Evolutionary conservation across 1,140 invertebrate species (phyloP).

Genomic region (Centruroides vittatus): DNA sequence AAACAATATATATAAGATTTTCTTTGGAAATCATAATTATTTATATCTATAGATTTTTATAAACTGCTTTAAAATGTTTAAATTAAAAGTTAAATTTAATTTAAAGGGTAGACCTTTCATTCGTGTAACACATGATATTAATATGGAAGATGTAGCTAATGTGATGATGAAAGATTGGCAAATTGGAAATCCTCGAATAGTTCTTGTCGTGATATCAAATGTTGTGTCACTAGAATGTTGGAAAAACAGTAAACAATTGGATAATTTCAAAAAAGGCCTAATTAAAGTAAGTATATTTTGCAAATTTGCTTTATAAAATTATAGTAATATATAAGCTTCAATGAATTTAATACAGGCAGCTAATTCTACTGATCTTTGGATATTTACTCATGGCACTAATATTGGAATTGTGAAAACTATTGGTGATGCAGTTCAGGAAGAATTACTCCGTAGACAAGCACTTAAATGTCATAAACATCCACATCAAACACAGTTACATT

Average conservation of each 20-base stretch:
- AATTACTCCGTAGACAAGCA: constrained; percentile 18
- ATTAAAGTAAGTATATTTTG: constrained; percentile 12
- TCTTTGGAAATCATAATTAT: too few species aligned
- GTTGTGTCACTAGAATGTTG: constrained; percentile 5
- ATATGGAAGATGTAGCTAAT: constrained; percentile 16
- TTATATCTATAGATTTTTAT: too few species aligned
- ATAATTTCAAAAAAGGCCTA: constrained; percentile 18
- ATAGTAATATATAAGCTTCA: too few species aligned
- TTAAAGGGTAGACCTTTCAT: constrained; percentile 18
- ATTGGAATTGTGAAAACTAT: constrained; percentile 26
- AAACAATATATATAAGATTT: too few species aligned
- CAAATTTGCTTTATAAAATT: neutral
- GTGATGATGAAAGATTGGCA: constrained; percentile 14
- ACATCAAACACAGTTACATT: constrained; percentile 6
- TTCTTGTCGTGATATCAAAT: constrained; percentile 17
- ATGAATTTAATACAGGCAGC: constrained; percentile 15
- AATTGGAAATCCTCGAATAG: constrained; percentile 16
- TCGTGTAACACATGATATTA: constrained; percentile 15
- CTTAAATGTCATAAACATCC: constrained; percentile 17
- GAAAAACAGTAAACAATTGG: constrained; percentile 16
- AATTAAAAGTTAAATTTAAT: too few species aligned
- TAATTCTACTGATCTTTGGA: constrained; percentile 31
- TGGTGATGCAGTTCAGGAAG: constrained; percentile 27
- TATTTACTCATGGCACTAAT: constrained; percentile 30
- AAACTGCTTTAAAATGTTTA: too few species aligned